These are phyloP conservation scores for Lysandra coridon DNA, from an alignment of 2,888 invertebrate species.

Conservation along the genomic window DNA sequence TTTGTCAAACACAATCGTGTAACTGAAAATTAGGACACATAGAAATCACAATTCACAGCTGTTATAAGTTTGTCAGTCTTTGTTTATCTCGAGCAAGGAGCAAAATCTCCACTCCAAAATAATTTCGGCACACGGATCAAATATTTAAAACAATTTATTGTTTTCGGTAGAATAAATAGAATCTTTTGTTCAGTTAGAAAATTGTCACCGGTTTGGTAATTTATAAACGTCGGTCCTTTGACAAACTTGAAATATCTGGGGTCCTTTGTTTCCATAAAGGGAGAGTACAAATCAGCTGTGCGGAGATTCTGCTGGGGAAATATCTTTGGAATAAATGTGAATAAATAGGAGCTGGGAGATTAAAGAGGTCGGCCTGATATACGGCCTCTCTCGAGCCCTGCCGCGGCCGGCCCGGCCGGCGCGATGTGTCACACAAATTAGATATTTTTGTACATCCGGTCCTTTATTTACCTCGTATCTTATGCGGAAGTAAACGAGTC, in stretches of 20 bases:
- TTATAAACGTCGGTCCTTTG: slow-evolving; percentile 38
- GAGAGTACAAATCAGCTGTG: slow-evolving; percentile 70
- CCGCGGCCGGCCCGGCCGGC: slow-evolving; percentile 12
- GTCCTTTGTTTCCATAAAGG: slow-evolving; percentile 60
- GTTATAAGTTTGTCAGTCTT: neutral
- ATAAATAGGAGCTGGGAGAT: slow-evolving; percentile 75
- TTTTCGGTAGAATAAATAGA: slow-evolving; percentile 27
- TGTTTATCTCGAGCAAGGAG: neutral
- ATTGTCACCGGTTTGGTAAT: slow-evolving; percentile 31
- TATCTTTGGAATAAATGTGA: slow-evolving; percentile 75
- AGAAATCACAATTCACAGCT: neutral
- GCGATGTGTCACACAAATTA: neutral
- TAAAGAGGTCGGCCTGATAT: slow-evolving; percentile 70
- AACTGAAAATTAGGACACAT: too few species aligned
- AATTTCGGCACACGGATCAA: neutral
- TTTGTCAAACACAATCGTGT: neutral
- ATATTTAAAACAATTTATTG: slow-evolving; percentile 23
- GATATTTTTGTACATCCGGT: neutral
- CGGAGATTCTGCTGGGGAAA: slow-evolving; percentile 71
- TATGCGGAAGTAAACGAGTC: neutral
- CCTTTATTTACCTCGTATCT: neutral
- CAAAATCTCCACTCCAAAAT: neutral
- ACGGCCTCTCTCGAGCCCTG: slow-evolving; percentile 49
- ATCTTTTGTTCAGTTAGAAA: slow-evolving; percentile 27
- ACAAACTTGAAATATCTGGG: slow-evolving; percentile 60